Evolutionary conservation across 2,888 invertebrate genomes (phyloP).

Genomic region (Meliscaeva auricollis): DNA sequence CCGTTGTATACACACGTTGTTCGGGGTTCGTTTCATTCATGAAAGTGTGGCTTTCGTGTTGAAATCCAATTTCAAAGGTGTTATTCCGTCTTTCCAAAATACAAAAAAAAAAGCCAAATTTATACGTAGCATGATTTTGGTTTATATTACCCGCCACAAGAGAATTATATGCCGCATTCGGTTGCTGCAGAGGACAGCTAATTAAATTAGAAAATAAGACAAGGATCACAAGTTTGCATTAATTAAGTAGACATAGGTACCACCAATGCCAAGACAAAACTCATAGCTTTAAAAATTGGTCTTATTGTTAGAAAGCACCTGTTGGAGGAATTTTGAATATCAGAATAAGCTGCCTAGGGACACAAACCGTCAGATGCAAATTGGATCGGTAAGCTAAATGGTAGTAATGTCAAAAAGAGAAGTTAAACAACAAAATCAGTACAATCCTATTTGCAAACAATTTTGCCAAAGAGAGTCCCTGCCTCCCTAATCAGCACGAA

Average conservation of each 20-base stretch:
- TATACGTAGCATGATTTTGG: constrained; percentile 34
- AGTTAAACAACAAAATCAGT: constrained; percentile 51
- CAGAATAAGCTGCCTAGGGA: constrained; percentile 30
- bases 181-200: constrained; percentile 40
- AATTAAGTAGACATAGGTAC: constrained; percentile 1
- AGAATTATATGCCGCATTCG: constrained; percentile 1
- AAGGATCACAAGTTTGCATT: constrained; percentile 45
- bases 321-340: not conserved
- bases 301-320: not conserved
- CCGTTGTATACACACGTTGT: not conserved
- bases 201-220: constrained; percentile 68
- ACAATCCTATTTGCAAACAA: constrained; percentile 51
- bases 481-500: constrained; percentile 43
- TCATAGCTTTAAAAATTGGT: too few species aligned
- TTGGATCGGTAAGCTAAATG: constrained; percentile 26
- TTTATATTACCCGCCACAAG: constrained; percentile 49
- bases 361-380: constrained; percentile 45
- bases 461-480: constrained; percentile 10
- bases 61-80: constrained; percentile 62
- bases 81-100: constrained; percentile 37
- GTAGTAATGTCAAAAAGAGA: constrained; percentile 10
- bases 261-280: too few species aligned
- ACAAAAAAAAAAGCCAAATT: constrained; percentile 33
- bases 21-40: constrained; percentile 20
- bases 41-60: constrained; percentile 52